These are phyloP conservation scores for Actenoides hombroni DNA, from an alignment of 2,113 vertebrate genomes.

Conservation along the genomic window DNA sequence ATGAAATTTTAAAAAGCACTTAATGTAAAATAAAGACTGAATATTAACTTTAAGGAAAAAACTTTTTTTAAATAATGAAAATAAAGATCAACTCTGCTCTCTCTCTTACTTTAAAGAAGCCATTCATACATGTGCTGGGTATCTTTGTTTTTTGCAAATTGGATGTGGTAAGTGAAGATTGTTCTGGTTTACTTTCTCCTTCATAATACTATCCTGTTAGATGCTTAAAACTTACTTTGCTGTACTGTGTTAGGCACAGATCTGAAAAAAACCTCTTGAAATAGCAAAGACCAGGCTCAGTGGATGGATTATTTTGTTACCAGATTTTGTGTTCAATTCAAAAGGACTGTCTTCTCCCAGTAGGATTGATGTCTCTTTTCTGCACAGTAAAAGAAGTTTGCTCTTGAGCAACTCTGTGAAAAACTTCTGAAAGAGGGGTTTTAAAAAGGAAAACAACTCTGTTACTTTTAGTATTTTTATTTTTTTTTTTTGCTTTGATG, in stretches of 20 bases:
- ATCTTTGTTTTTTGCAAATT: conserved; percentile 78
- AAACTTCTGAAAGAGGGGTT: conserved; percentile 5
- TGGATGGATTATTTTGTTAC: conserved; percentile 29
- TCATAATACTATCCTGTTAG: conserved; percentile 46
- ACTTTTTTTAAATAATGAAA: conserved; percentile 72
- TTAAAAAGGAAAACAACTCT: not conserved
- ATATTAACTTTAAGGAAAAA: conserved; percentile 75
- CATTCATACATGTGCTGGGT: conserved; percentile 75
- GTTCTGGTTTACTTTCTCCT: conserved; percentile 59
- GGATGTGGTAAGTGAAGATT: conserved; percentile 80
- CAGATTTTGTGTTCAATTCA: conserved; percentile 1
- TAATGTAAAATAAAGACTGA: conserved; percentile 80
- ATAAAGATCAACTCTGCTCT: conserved; percentile 82
- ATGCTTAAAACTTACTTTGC: conserved; percentile 51
- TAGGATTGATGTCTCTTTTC: conserved; percentile 34
- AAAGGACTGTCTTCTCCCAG: conserved; percentile 15
- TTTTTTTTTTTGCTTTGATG: not conserved
- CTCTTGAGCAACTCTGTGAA: conserved; percentile 25
- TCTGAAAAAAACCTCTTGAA: conserved; percentile 32
- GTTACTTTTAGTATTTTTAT: not conserved
- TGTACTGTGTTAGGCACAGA: conserved; percentile 51
- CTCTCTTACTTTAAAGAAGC: conserved; percentile 77
- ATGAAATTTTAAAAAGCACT: conserved; percentile 72
- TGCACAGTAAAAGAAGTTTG: conserved; percentile 3
- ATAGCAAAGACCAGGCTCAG: conserved; percentile 14